These are phyloP conservation scores for Phenganax subtilis DNA, from an alignment of 92 coral and sea anemone genomes.

Conservation along the genomic window DNA sequence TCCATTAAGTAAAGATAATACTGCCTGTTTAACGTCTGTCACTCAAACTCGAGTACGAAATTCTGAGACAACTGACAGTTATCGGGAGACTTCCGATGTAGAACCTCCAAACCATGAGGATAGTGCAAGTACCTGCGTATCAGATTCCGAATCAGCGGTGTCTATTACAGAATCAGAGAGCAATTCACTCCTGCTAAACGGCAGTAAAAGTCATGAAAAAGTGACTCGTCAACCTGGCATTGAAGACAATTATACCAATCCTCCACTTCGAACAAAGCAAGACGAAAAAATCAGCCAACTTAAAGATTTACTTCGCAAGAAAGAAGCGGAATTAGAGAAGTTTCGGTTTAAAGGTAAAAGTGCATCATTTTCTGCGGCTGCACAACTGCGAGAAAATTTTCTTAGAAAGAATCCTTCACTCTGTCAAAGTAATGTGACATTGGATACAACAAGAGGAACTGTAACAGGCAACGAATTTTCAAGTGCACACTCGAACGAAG, in stretches of 20 bases:
- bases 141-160: no score
- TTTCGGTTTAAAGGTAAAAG: constrained; percentile 29
- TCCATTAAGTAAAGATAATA: background rate
- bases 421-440: constrained; percentile 35
- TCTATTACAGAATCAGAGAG: background rate
- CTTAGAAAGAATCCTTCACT: constrained; percentile 19
- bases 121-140: background rate
- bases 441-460: constrained; percentile 8
- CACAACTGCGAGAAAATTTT: background rate
- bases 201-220: background rate
- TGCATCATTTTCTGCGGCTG: background rate
- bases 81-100: background rate
- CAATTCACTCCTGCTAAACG: background rate
- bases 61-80: background rate
- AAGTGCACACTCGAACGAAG: background rate
- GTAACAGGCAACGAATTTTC: background rate
- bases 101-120: background rate
- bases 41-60: background rate
- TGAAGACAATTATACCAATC: background rate
- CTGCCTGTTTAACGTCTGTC: background rate
- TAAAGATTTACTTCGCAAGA: constrained; percentile 30
- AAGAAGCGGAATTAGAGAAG: constrained; percentile 24
- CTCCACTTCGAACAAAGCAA: constrained; percentile 9
- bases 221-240: background rate
- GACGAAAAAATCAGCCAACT: constrained; percentile 35